Evolutionary conservation across 2,888 invertebrate genomes (phyloP).

Genomic region (Eueremaeus valkanovi): DNA sequence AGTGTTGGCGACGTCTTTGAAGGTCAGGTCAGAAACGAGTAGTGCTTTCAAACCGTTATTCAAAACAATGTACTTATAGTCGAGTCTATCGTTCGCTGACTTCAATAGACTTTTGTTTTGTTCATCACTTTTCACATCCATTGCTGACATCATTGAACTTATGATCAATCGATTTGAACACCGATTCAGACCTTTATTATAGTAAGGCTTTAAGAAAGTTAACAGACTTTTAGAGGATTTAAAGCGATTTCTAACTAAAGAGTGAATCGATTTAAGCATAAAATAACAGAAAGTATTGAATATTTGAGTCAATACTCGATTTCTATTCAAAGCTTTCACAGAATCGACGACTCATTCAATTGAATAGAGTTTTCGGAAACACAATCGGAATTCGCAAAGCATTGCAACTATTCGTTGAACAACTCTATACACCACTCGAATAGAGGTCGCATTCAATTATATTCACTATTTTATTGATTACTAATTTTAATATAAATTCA

Average conservation of each 20-base stretch:
- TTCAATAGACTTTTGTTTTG: not conserved
- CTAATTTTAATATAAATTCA: too few species aligned
- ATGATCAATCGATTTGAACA: not conserved
- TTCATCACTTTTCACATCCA: not conserved
- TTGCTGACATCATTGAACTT: not conserved
- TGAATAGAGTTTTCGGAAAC: too few species aligned
- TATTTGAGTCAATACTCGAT: not conserved
- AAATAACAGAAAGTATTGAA: not conserved
- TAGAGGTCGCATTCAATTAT: not conserved
- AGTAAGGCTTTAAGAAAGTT: not conserved
- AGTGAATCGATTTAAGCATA: not conserved
- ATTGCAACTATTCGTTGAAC: not conserved
- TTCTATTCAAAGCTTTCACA: not conserved
- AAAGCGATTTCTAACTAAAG: not conserved
- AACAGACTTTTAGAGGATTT: not conserved
- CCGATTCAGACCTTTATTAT: not conserved
- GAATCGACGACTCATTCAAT: too few species aligned
- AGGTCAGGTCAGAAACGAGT: conserved; percentile 38
- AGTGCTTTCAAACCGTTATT: conserved; percentile 38
- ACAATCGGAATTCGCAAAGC: too few species aligned
- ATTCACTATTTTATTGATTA: too few species aligned
- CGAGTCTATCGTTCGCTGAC: conserved; percentile 39
- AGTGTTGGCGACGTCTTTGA: not conserved
- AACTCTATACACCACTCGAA: not conserved
- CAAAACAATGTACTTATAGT: conserved; percentile 39